Evolutionary conservation across 2,113 vertebrate genomes (phyloP).

Genomic region (Hiodon tergisus): DNA sequence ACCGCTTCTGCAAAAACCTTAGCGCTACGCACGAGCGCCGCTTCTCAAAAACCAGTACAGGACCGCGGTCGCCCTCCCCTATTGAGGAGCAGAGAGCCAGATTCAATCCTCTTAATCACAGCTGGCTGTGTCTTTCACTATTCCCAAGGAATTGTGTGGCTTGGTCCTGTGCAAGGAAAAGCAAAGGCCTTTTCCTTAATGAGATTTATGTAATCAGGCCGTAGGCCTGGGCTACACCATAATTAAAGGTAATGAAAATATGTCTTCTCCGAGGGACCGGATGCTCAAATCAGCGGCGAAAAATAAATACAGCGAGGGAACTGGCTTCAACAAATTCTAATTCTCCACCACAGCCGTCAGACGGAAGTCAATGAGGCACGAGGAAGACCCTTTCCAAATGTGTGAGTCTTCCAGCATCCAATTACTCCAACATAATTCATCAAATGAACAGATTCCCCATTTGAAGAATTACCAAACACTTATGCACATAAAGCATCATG

Average conservation of each 20-base stretch:
- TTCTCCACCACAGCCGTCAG: no score
- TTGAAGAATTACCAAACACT: no score
- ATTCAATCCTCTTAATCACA: conserved; percentile 47
- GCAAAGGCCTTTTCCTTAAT: conserved; percentile 40
- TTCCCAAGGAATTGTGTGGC: conserved; percentile 25
- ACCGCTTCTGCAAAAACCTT: background rate
- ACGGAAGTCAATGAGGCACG: no score
- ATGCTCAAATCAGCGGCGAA: conserved; percentile 3
- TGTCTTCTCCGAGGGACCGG: conserved; percentile 17
- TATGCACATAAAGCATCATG: no score
- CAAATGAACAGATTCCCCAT: no score
- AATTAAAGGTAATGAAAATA: conserved; percentile 47
- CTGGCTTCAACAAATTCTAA: no score
- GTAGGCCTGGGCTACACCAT: conserved; percentile 31
- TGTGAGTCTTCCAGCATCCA: no score
- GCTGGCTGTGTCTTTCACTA: conserved; percentile 15
- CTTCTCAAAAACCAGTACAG: background rate
- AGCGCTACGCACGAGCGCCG: background rate
- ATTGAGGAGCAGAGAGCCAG: conserved; percentile 24
- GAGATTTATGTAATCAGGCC: conserved; percentile 51
- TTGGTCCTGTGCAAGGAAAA: conserved; percentile 5
- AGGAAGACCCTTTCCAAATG: no score
- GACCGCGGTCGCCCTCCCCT: background rate
- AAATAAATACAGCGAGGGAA: background rate
- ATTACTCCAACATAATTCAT: no score